A percentile compares a stretch with the other conserved stretches of the same genome.
phyloP scores from a whole-genome alignment of 1,140 invertebrate genomes.

The Bathynomus jamesi region DNA sequence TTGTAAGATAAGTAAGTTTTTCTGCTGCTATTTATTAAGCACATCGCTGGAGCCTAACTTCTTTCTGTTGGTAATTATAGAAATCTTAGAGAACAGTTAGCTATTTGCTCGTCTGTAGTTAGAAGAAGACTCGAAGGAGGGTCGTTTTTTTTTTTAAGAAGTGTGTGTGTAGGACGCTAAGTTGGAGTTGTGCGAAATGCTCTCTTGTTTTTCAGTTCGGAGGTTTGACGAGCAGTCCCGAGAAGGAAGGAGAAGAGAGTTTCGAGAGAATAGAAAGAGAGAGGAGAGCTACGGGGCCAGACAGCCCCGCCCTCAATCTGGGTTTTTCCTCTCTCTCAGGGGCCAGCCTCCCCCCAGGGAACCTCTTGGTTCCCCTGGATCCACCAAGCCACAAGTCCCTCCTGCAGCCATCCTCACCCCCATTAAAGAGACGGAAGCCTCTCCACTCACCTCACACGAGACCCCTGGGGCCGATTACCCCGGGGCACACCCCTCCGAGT shows the following conservation, averaged over 20 bases:
- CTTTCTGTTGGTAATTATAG: too few relatives aligned
- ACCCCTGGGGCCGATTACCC: background rate
- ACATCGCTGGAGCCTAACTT: too few relatives aligned
- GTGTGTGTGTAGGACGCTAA: too few relatives aligned
- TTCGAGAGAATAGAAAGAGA: slow-evolving; percentile 23
- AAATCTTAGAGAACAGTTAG: too few relatives aligned
- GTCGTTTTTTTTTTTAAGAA: too few relatives aligned
- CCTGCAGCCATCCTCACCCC: slow-evolving; percentile 27
- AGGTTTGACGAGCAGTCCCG: slow-evolving; percentile 27
- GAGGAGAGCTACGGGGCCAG: slow-evolving; percentile 20
- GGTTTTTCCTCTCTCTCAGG: slow-evolving; percentile 24
- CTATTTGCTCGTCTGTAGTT: too few relatives aligned
- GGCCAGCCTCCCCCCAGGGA: slow-evolving; percentile 23
- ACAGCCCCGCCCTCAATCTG: slow-evolving; percentile 21
- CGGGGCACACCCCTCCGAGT: background rate
- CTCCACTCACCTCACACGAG: slow-evolving; percentile 19
- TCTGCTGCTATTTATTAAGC: too few relatives aligned
- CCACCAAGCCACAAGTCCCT: slow-evolving; percentile 35
- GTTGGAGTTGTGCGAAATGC: too few relatives aligned
- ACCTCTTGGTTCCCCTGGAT: slow-evolving; percentile 33
- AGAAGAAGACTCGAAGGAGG: too few relatives aligned
- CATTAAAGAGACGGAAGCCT: slow-evolving; percentile 28
- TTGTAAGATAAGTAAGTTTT: too few relatives aligned
- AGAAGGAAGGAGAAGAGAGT: slow-evolving; percentile 30
- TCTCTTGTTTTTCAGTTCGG: slow-evolving; percentile 23